Evolutionary conservation across 2,113 vertebrate genomes (phyloP).

Genomic region (Urocynchramus pylzowi): DNA sequence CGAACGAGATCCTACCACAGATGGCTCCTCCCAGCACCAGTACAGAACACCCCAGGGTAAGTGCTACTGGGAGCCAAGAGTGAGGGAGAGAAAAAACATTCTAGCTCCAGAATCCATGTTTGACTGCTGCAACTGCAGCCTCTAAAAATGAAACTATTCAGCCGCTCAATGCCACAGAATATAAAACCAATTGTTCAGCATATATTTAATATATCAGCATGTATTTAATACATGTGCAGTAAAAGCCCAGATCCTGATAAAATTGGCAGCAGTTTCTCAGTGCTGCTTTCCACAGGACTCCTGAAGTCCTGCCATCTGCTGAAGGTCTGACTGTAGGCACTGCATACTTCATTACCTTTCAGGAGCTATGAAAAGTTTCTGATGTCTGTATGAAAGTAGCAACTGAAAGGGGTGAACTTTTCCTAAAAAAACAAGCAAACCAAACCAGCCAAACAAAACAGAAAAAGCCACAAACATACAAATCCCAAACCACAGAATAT

Average conservation of each 20-base stretch:
- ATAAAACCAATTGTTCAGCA: background rate
- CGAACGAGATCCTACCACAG: background rate
- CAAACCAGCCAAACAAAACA: background rate
- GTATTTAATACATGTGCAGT: background rate
- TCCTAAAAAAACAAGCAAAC: background rate
- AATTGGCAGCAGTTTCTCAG: background rate
- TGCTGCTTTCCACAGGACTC: background rate
- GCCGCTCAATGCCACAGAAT: background rate
- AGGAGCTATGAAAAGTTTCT: background rate
- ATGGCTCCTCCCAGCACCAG: background rate
- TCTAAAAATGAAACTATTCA: background rate
- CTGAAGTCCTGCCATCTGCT: background rate
- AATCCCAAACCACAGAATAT: background rate
- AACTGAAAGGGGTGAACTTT: background rate
- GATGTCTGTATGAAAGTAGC: background rate
- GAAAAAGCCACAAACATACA: background rate
- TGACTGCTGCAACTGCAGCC: background rate
- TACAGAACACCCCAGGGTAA: background rate
- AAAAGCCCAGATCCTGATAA: background rate
- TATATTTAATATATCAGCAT: background rate
- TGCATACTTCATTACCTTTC: background rate
- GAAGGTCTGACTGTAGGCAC: background rate
- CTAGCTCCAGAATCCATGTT: rapidly evolving
- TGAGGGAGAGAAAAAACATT: background rate
- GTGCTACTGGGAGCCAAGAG: background rate